These are phyloP conservation scores for Phasia obesa DNA, from an alignment of 2,888 invertebrate genomes.

Conservation along the genomic window DNA sequence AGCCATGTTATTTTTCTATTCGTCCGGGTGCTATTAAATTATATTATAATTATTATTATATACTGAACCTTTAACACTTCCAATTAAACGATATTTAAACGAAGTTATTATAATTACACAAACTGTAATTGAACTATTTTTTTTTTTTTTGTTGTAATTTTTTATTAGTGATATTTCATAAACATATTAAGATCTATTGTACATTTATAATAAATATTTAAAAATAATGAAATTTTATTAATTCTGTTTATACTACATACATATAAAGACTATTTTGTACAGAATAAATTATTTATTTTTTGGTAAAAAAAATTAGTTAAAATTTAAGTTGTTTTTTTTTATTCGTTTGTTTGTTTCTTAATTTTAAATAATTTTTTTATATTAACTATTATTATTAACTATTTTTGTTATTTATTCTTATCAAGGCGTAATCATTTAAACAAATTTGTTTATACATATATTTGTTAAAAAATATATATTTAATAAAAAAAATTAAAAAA, in stretches of 20 bases:
- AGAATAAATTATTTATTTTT: constrained; percentile 31
- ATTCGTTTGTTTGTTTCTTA: background rate
- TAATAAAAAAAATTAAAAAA: constrained; percentile 4
- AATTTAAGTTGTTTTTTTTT: background rate
- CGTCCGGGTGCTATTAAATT: too few species aligned
- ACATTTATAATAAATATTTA: constrained; percentile 41
- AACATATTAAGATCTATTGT: constrained; percentile 44
- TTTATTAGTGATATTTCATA: constrained; percentile 27
- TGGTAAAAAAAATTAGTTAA: constrained; percentile 11
- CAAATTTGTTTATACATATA: constrained; percentile 1
- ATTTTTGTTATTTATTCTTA: constrained; percentile 11
- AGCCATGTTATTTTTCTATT: too few species aligned
- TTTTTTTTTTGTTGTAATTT: background rate
- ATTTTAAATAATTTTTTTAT: background rate
- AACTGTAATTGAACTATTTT: background rate
- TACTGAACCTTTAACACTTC: too few species aligned
- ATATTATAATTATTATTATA: too few species aligned
- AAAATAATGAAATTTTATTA: constrained; percentile 45
- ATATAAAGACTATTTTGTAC: constrained; percentile 34
- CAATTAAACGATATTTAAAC: too few species aligned
- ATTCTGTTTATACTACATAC: constrained; percentile 25
- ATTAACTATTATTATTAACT: too few species aligned
- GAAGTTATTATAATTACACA: too few species aligned
- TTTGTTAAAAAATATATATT: constrained; percentile 24
- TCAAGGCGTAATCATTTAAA: constrained; percentile 39